Evolutionary conservation across 2,113 vertebrate species (phyloP).

Genomic region (Dascyllus trimaculatus): DNA sequence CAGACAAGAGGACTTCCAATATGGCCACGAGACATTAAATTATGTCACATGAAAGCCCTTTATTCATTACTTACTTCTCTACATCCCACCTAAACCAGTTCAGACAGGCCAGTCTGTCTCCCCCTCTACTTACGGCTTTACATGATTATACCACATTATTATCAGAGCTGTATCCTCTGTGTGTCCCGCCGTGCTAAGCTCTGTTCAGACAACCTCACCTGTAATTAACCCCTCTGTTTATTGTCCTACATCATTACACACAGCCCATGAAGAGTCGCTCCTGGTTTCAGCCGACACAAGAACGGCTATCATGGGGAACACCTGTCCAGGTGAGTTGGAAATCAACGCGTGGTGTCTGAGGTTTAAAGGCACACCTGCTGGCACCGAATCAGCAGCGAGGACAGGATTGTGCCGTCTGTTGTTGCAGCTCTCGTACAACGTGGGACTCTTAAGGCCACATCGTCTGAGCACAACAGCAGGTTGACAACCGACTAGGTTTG

Average conservation of each 20-base stretch:
- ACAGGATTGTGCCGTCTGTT: background rate
- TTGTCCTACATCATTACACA: slow-evolving; percentile 67
- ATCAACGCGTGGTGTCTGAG: slow-evolving; percentile 26
- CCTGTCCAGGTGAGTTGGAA: slow-evolving; percentile 66
- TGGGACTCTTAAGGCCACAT: too few relatives aligned
- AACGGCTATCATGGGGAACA: slow-evolving; percentile 38
- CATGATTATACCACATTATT: slow-evolving; percentile 72
- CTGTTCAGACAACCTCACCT: slow-evolving; percentile 55
- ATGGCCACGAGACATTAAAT: slow-evolving; percentile 47
- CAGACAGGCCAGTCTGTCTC: slow-evolving; percentile 42
- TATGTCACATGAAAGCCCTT: slow-evolving; percentile 49
- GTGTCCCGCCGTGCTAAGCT: slow-evolving; percentile 59
- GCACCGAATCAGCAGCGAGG: slow-evolving; percentile 1
- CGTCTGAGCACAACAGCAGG: background rate
- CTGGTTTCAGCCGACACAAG: slow-evolving; percentile 23
- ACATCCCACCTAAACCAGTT: slow-evolving; percentile 46
- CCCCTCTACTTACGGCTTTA: slow-evolving; percentile 61
- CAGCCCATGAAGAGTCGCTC: slow-evolving; percentile 12
- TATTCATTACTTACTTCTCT: slow-evolving; percentile 34
- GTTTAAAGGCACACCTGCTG: slow-evolving; percentile 44
- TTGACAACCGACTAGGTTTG: background rate
- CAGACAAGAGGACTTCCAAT: background rate
- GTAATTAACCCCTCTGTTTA: slow-evolving; percentile 62
- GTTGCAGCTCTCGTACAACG: too few relatives aligned
- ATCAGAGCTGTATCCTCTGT: slow-evolving; percentile 40